Base-by-base conservation (phyloP, 2,797 vertebrate genomes). In the Sylvilagus floridanus region DNA sequence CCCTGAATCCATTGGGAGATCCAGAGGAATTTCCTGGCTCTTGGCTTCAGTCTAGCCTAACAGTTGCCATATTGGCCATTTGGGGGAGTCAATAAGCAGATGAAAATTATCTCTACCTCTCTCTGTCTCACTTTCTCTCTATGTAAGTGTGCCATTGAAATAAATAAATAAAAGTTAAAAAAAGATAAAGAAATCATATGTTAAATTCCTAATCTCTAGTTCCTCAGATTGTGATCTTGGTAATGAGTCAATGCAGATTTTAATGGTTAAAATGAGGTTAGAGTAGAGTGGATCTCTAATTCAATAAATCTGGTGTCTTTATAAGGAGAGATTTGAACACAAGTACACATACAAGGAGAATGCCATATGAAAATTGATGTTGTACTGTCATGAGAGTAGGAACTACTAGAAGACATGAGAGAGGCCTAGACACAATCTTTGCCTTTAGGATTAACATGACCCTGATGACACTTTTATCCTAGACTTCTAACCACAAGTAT, bases 271-370 rank as follows among this genome's bases (percentile, higher is more conserved):
- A 14, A 75, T 62, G 60, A 91, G 13, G 3, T 50, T 4, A 30
- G 37, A 7, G 7, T 28, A 62, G 26, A 8, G 13, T 14, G 30
- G 26, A 26, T 69, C 4, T 19, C 62, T 82, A 16, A 17, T 37
- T 19, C 13, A 24, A 11, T 11, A 21, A 42, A 28, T 19, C 24
- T 17, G 4, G 19, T 60, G 19, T 63, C 54, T 5, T 16, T 69
- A 4, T 11, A 11, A 42, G 21, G 16, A 1, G 28, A 75, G 24
- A 35, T 50, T 7, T 22, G 63, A n/a, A 24, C 32, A n/a, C 7
- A 81, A 11, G 8, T 1, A 50, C 0, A 0, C 16, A 54, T 10
- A 8, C 1, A 3, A 8, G 21, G 13, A 22, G 37, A 78, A 24
- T 7, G 10, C 5, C 7, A 26, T 32, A 9, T n/a, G 13, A 47